Evolutionary conservation across 2,797 vertebrate genomes (phyloP).

Genomic region (Coendou prehensilis): DNA sequence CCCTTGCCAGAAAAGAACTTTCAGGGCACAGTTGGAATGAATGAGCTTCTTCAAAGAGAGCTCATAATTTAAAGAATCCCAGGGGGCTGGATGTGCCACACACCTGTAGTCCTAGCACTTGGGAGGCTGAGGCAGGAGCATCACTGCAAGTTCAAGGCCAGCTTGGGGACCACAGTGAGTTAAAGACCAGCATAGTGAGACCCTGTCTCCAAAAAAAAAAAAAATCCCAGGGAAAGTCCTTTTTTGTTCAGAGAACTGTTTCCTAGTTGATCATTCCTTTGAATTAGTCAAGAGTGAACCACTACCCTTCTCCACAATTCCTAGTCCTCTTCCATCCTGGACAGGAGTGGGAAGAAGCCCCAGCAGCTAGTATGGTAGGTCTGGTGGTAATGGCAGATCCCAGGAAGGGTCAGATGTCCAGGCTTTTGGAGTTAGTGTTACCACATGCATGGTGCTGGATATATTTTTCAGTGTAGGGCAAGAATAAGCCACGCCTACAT

Average conservation of each 20-base stretch:
- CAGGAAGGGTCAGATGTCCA: conserved; percentile 39
- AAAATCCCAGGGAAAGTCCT: background rate
- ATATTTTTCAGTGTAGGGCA: conserved; percentile 63
- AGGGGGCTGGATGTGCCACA: background rate
- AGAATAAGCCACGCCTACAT: conserved; percentile 59
- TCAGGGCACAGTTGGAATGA: background rate
- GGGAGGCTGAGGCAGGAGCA: background rate
- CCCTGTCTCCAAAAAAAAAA: background rate
- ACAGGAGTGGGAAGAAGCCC: conserved; percentile 1
- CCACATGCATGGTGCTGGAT: background rate
- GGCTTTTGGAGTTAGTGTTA: conserved; percentile 9
- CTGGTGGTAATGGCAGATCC: background rate
- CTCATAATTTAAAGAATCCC: background rate
- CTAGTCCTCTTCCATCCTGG: background rate
- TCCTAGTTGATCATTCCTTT: background rate
- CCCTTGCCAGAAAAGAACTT: background rate
- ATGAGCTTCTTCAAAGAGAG: conserved; percentile 12
- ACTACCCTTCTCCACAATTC: too few relatives aligned
- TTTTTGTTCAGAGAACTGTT: background rate
- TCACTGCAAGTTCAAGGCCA: background rate
- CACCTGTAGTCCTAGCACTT: background rate
- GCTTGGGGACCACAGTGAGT: background rate
- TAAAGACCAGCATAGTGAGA: background rate
- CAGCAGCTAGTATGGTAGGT: background rate
- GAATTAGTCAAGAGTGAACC: background rate